Conservation (phyloP, 2,888 invertebrate species). For the Anticlea derivata region DNA sequence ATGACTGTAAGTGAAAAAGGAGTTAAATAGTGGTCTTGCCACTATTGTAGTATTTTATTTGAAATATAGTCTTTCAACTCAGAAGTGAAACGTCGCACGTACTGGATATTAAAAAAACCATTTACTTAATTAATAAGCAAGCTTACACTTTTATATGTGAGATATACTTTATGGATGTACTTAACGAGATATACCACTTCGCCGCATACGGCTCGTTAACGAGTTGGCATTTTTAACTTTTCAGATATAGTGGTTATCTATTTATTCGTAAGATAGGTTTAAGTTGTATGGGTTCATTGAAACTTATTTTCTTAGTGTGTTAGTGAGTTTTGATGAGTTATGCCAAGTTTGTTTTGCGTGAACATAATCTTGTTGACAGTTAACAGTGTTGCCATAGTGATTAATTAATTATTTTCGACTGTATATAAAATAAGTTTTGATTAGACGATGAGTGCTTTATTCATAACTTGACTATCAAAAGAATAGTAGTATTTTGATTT, state of each 20-base stretch:
- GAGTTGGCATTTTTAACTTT: conserved; percentile 40
- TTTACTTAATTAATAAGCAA: too few relatives aligned
- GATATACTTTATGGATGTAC: conserved; percentile 62
- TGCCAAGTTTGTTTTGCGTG: conserved; percentile 71
- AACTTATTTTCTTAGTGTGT: conserved; percentile 59
- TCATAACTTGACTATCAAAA: conserved; percentile 48
- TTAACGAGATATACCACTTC: conserved; percentile 52
- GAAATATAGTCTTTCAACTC: too few relatives aligned
- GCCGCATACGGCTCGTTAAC: conserved; percentile 39
- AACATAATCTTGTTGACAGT: conserved; percentile 76
- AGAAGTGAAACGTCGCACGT: too few relatives aligned
- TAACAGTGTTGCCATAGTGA: conserved; percentile 82
- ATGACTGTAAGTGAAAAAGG: too few relatives aligned
- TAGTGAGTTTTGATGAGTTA: conserved; percentile 66
- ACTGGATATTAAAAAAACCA: too few relatives aligned
- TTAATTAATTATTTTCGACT: conserved; percentile 77
- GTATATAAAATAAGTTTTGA: conserved; percentile 77
- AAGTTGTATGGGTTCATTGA: conserved; percentile 61
- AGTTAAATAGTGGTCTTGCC: too few relatives aligned
- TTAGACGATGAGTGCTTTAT: conserved; percentile 74
- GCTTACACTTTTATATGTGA: conserved; percentile 77
- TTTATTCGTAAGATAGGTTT: conserved; percentile 46
- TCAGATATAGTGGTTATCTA: conserved; percentile 39
- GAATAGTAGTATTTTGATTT: conserved; percentile 50
- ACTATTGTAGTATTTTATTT: too few relatives aligned